Percentiles rank a stretch among this genome's conserved stretches.
These are phyloP conservation scores for Brachynemurus nebulosus DNA, from an alignment of 2,888 invertebrate species.

Conservation along the genomic window DNA sequence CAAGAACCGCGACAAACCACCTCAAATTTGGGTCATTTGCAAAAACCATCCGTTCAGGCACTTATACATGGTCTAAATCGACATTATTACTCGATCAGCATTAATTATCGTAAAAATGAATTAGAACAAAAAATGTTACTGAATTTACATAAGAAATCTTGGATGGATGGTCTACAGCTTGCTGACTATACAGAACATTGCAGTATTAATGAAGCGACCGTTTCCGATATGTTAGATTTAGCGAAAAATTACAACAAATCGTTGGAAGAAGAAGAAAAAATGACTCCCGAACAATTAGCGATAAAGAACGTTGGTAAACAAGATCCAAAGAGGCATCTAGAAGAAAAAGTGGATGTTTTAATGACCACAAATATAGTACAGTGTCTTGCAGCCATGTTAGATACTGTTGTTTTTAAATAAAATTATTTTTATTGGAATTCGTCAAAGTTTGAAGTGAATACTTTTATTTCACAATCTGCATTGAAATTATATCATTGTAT, in stretches of 20 bases:
- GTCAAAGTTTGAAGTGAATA: conserved; percentile 6
- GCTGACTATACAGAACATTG: conserved; percentile 90
- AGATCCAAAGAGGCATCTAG: conserved; percentile 97
- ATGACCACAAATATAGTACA: conserved; percentile 98
- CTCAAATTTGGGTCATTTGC: conserved; percentile 94
- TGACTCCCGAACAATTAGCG: conserved; percentile 97
- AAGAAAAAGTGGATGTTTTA: conserved; percentile 92
- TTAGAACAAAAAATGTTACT: conserved; percentile 98
- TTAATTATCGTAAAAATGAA: conserved; percentile 98
- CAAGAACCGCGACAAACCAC: conserved; percentile 99
- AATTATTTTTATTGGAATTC: too few relatives aligned
- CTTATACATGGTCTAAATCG: conserved; percentile 96
- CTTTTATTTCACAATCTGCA: conserved; percentile 1
- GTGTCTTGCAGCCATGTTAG: conserved; percentile 93
- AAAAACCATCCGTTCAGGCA: conserved; percentile 98
- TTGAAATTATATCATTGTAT: too few relatives aligned
- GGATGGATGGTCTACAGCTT: conserved; percentile 91
- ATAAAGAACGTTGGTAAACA: conserved; percentile 99
- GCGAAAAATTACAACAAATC: conserved; percentile 89
- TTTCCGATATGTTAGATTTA: conserved; percentile 90
- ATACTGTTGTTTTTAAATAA: conserved; percentile 82
- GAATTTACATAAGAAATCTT: conserved; percentile 96
- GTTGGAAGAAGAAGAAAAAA: conserved; percentile 96
- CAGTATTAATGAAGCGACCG: conserved; percentile 82
- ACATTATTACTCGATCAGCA: conserved; percentile 98